Evolutionary conservation across 2,113 vertebrate genomes (phyloP).

Genomic region (Bothrops jararaca): DNA sequence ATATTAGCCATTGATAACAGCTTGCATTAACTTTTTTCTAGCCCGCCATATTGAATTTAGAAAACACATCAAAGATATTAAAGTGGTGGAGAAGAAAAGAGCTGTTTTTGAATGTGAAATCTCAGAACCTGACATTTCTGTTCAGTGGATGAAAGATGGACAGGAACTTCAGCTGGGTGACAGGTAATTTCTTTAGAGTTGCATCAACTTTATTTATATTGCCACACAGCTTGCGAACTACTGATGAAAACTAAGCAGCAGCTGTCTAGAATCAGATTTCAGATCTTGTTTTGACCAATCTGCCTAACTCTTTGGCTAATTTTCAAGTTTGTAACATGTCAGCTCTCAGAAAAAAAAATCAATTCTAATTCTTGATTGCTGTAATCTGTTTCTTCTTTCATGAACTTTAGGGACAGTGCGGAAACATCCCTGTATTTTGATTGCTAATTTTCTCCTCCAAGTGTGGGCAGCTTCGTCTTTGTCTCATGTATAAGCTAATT

Average conservation of each 20-base stretch:
- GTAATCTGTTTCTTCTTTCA: background rate
- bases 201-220: background rate
- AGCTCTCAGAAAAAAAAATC: background rate
- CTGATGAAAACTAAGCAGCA: background rate
- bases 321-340: background rate
- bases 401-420: background rate
- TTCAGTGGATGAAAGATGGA: constrained; percentile 97
- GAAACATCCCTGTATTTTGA: background rate
- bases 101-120: constrained; percentile 95
- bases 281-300: background rate
- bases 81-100: constrained; percentile 94
- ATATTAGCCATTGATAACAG: background rate
- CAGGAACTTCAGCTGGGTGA: constrained; percentile 86
- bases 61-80: constrained; percentile 97
- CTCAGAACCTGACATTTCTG: constrained; percentile 90
- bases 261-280: background rate
- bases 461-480: background rate
- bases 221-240: background rate
- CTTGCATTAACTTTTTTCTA: constrained; percentile 47
- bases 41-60: constrained; percentile 97
- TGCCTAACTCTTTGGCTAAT: background rate
- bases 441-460: background rate
- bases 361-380: background rate
- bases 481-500: too few species aligned
- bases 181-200: constrained; percentile 68